Evolutionary conservation across 1,140 invertebrate genomes (phyloP), one percentile per base, ranked within the genome.

Genomic region (Dinoponera quadriceps): DNA sequence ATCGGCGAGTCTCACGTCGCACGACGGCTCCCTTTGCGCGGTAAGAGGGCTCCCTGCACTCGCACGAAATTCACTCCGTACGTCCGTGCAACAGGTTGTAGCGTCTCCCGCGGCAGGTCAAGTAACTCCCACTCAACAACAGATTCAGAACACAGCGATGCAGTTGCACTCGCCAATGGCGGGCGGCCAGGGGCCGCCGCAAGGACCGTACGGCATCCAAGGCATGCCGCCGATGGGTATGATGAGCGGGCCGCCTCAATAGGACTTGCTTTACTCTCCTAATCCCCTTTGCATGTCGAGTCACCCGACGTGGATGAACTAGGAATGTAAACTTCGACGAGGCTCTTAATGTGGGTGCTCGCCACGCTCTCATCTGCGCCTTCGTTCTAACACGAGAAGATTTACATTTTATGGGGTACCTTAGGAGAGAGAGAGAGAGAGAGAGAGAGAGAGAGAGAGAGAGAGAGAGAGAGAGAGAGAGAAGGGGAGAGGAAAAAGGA

Each of bases 61-160:
- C 29, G 29, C 29, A 3, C 5, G 29, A 33, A 33, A 33, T 7
- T 62, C 44, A 77, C 22, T 51, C n/a, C 25, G 29, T 16, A 27
- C 13, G 63, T 82, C 78, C 60, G n/a, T 81, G 66, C 86, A 44
- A 91, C 91, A 95, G 91, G 92, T 94, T 55, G 94, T 91, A 51
- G 91, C 88, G 80, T 94, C 92, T 2, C 93, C 94, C 22, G 93
- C 91, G 9, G 91, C 93, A 33, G 94, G 93, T 54, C 93, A 93
- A 62, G 94, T 95, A 29, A 94, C 95, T 22, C 92, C 94, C 0
- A 94, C 94, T n/a, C n/a, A n/a, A 22, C 95, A 94, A 29, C 95
- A 91, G 91, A 96, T 95, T 63, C 95, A 94, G 91, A 96, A 93
- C 74, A 94, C 95, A 9, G 94, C 93, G 0, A 94, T 94, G 92